Base-by-base conservation (phyloP, 2,797 vertebrate species). In the Odontamblyopus lacepedii region DNA sequence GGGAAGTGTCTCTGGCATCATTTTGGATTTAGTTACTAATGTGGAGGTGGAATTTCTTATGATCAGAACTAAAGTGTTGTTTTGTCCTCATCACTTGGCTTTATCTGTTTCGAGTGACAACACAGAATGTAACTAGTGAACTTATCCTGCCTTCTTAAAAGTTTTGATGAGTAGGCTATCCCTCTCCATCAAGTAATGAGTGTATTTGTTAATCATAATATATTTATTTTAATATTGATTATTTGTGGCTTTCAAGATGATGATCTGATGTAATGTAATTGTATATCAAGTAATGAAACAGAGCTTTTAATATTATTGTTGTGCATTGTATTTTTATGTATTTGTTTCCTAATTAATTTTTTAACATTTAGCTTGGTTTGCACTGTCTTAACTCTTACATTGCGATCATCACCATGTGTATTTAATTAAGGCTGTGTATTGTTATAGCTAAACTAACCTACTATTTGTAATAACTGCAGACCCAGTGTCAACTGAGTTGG, bases 1-100 rank as follows among this genome's bases (percentile, higher is more conserved):
- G 59, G 64, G 67, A 78, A 70, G 73, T 23, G 68, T 80, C 5
- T 71, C 61, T 75, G 59, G 68, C 85, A 78, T 87, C 83, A 83
- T 82, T 76, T 78, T 70, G 69, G 78, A 78, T 76, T 84, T 73
- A 75, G 67, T 72, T 26, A 26, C 12, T 29, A 63, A 75, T 78
- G 73, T 78, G 79, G 75, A 83, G 80, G 81, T 79, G 64, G 67
- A 75, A 79, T 87, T 70, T 80, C 69, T 84, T 78, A 70, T 60
- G 76, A 83, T 83, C 67, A 53, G 72, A 80, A 78, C 80, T 81
- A 84, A 60, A 81, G 81, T 81, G 78, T 85, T 67, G 71, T 59
- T 78, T 83, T 81, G 78, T 77, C 75, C 74, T 76, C 74, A 60
- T 81, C 75, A 50, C 72, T 78, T 63, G 70, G 67, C 72, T 67